phyloP scores from a whole-genome alignment of 2,797 vertebrate genomes.

The Alcedo atthis region DNA sequence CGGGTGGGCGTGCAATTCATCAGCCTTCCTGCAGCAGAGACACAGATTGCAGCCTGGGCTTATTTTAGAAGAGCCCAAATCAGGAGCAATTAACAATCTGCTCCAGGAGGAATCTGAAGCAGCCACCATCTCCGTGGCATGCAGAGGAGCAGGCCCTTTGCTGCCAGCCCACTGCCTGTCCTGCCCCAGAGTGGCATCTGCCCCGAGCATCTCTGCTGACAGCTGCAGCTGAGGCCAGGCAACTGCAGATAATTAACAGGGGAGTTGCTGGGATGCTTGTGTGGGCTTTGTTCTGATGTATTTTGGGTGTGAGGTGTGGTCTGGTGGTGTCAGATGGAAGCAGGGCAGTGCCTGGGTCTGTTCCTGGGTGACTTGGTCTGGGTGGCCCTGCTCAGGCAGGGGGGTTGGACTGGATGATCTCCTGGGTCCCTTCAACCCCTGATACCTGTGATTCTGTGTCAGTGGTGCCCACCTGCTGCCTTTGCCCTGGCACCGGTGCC shows the following conservation, averaged over 20 bases:
- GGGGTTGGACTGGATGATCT: too few relatives aligned
- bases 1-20: neutral
- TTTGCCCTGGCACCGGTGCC: neutral
- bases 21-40: neutral
- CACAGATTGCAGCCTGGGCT: constrained; percentile 32
- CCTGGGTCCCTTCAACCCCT: too few relatives aligned
- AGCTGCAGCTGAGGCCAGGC: neutral
- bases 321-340: fast-evolving
- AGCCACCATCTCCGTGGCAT: neutral
- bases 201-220: fast-evolving
- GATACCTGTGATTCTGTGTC: too few relatives aligned
- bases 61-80: constrained; percentile 53
- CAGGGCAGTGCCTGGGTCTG: neutral
- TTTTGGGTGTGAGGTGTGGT: neutral
- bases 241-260: fast-evolving
- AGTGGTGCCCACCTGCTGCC: fast-evolving
- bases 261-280: neutral
- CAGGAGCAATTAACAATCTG: constrained; percentile 48
- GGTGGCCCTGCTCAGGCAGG: too few relatives aligned
- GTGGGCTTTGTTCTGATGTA: fast-evolving
- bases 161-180: neutral
- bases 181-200: fast-evolving
- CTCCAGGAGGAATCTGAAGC: neutral
- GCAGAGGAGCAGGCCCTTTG: neutral
- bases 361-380: too few relatives aligned